A percentile compares a stretch with the other conserved stretches of the same genome.
phyloP scores from a whole-genome alignment of 2,888 invertebrate species.

The Drosophila atripex region DNA sequence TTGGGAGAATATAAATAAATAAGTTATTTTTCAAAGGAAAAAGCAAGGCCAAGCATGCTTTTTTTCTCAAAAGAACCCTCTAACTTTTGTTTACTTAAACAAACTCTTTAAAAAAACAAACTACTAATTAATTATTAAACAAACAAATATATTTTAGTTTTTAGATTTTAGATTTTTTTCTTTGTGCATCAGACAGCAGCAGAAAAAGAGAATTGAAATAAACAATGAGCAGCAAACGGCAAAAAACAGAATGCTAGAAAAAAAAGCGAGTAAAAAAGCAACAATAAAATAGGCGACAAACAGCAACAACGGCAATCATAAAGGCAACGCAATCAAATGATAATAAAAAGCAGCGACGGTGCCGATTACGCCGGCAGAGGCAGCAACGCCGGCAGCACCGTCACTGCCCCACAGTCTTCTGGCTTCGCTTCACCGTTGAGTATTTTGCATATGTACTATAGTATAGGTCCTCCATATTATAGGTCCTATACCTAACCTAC shows the following conservation, averaged over 20 bases:
- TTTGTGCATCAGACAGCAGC: constrained; percentile 19
- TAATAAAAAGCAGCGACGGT: constrained; percentile 72
- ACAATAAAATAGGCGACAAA: constrained; percentile 70
- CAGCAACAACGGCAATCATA: constrained; percentile 64
- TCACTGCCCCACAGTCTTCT: constrained; percentile 14
- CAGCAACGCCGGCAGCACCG: constrained; percentile 21
- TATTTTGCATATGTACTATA: constrained; percentile 62
- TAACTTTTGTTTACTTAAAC: too few relatives aligned
- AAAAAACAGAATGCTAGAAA: constrained; percentile 45
- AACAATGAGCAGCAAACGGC: constrained; percentile 54
- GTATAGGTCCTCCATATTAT: too few relatives aligned
- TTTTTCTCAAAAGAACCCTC: too few relatives aligned
- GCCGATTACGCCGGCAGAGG: constrained; percentile 46
- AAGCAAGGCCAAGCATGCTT: too few relatives aligned
- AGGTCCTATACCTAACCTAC: background rate
- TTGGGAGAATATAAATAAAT: too few relatives aligned
- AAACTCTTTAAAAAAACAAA: too few relatives aligned
- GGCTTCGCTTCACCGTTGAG: constrained; percentile 40
- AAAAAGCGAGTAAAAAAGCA: constrained; percentile 61
- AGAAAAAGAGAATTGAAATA: constrained; percentile 60
- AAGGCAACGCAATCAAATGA: constrained; percentile 78
- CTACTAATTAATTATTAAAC: background rate
- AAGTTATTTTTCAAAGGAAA: too few relatives aligned
- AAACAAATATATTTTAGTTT: background rate
- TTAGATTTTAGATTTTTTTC: constrained; percentile 2